These are phyloP conservation scores for Cydia splendana DNA, from an alignment of 1,140 invertebrate species.

Conservation along the genomic window DNA sequence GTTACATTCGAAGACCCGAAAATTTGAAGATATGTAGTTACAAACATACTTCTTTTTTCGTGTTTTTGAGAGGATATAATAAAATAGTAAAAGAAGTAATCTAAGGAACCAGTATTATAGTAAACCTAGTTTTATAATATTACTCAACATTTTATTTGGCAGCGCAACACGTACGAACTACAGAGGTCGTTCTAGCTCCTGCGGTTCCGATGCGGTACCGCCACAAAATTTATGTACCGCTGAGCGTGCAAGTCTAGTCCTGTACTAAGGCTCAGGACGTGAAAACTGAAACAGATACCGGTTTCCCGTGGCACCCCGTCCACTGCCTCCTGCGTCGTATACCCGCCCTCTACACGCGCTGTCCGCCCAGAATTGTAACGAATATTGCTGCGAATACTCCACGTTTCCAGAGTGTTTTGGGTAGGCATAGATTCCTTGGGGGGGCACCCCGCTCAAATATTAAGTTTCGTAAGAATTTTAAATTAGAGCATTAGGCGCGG, in stretches of 20 bases:
- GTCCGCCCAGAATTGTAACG: slow-evolving; percentile 51
- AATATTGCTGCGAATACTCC: slow-evolving; percentile 61
- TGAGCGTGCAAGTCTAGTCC: slow-evolving; percentile 65
- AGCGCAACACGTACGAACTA: slow-evolving; percentile 64
- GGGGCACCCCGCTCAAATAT: slow-evolving; percentile 69
- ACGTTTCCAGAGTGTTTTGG: slow-evolving; percentile 49
- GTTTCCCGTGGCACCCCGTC: slow-evolving; percentile 49
- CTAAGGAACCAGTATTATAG: not conserved
- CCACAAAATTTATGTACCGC: slow-evolving; percentile 74
- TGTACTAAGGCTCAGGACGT: slow-evolving; percentile 49
- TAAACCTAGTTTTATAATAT: slow-evolving; percentile 43
- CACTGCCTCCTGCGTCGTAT: slow-evolving; percentile 48
- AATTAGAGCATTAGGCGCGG: slow-evolving; percentile 69
- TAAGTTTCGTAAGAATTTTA: slow-evolving; percentile 77
- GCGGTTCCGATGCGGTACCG: slow-evolving; percentile 70
- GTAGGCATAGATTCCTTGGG: slow-evolving; percentile 54
- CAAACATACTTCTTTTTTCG: too few species aligned
- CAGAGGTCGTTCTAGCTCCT: slow-evolving; percentile 64
- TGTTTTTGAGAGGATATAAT: not conserved
- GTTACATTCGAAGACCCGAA: too few species aligned
- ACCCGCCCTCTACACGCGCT: slow-evolving; percentile 24
- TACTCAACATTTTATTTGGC: slow-evolving; percentile 60
- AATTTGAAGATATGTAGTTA: too few species aligned
- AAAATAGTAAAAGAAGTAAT: not conserved
- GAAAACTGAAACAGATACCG: slow-evolving; percentile 48